Evolutionary conservation across 30 jellyfish, hydroid and myxozoan genomes (phyloP), one percentile per base, ranked within the genome.

Genomic region (Catostylus mosaicus): DNA sequence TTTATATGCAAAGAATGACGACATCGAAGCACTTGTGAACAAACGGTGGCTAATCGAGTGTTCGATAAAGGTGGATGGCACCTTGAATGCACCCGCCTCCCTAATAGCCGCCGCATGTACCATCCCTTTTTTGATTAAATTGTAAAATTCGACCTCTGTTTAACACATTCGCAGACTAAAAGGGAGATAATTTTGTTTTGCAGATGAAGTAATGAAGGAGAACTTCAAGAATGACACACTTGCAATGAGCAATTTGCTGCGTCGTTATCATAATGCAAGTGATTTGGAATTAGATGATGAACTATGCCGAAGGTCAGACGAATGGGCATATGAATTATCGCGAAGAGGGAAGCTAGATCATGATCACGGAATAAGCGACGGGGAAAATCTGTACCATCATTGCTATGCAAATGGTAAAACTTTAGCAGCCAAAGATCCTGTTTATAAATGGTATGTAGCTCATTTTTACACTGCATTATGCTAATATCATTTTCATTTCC

Each of bases 321-420:
- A 84, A 43, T 83, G 93, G 87, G 97, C 97, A 61, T 61, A 72
- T 40, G 76, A 43, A 0, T 56, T 83, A 37, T 96, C 97, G 0
- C 54, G 88, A 64, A 59, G 82, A 31, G 97, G 97, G 20, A 74
- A 33, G n/a, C 66, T 90, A 26, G 93, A 52, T 22, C 98, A 93
- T 56, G 86, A 72, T 29, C 75, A 22, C 18, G 65, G 52, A 10
- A 50, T 35, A 6, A 69, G 35, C 14, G 83, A 89, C 47, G 97
- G 97, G 52, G 96, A 77, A 31, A 90, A 85, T 82, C 83, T 88
- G 50, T 78, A 18, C 78, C 65, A 62, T 84, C 83, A 80, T 0
- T 90, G 97, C 66, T 47, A 78, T 1, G 77, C 23, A 0, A 82
- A 80, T 29, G 82, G 87, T 32, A 33, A 84, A 46, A 47, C 65